Evolutionary conservation across 2,888 invertebrate species (phyloP), one percentile per base, ranked within the genome.

Genomic region (Drosophila emarginata): DNA sequence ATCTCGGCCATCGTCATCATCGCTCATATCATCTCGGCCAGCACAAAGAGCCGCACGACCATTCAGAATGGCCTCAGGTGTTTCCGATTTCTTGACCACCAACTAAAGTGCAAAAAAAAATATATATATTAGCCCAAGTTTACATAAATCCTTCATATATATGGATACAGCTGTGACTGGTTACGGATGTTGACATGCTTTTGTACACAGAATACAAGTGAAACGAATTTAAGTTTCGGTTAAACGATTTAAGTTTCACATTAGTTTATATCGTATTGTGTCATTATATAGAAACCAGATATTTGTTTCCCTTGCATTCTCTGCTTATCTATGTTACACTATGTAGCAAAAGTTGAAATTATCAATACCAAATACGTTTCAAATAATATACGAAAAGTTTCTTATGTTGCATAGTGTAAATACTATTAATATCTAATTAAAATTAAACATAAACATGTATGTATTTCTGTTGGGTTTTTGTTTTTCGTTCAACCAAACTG

Each of bases 21-120:
- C 92, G 56, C 94, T 94, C 86, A 94, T 91, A 84, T 95, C 95
- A 90, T 94, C 93, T 78, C 93, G 94, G 53, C 95, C 96, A 1
- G 96, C 96, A 72, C 95, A 95, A n/a, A 96, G 91, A 3, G 97
- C 97, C 88, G 96, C 97, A 61, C 96, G 93, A 21, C 97, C 97
- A 84, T 95, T 95, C 56, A 97, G 92, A 74, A 97, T 95, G 77
- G 94, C 89, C 66, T 93, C 93, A 15, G 94, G 93, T 23, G 87
- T 84, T 79, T 93, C 93, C 0, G 93, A 93, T 81, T 93, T 93
- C 81, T 94, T 94, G 73, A 94, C 93, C 80, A 94, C 93, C 64
- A 94, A 93, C 93, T 93, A 87, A 76, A 21, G 56, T 70, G 36
- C 66, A 23, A 62, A 82, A 26, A 26, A 32, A 73, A n/a, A 52